Base-by-base conservation (phyloP, 2,113 vertebrate species). In the Danio rerio region DNA sequence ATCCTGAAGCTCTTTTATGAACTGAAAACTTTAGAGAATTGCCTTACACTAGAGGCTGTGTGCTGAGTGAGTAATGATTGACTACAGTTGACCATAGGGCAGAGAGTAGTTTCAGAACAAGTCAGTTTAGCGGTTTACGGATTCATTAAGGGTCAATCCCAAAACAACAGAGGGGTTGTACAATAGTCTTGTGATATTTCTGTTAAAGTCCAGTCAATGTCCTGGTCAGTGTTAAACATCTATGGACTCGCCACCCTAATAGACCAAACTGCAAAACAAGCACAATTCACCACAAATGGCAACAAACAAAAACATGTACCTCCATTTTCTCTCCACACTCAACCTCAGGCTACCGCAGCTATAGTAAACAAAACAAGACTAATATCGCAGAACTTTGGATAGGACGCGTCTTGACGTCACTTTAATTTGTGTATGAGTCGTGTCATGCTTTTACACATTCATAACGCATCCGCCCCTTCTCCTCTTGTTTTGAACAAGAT, bases 1-100 rank as follows among this genome's bases (percentile, higher is more conserved):
- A 50, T 59, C 4, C 43, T 53, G 20, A 77, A 65, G 20, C 61
- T 16, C n/a, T 12, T 78, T 78, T 18, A 52, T 6, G 15, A 78
- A 13, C 45, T 12, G 53, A 62, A 76, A 47, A 58, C 72, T 49
- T 77, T 62, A 20, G 18, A 83, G 83, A 87, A 74, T 84, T 81
- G 62, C 85, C 75, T 58, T 55, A 77, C 59, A 84, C 72, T 77
- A 50, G 78, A 88, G 72, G 61, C 85, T 85, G 90, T 92, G 89
- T 91, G 89, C 83, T 73, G 16, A 89, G 49, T 80, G 91, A 89
- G 75, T 94, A 94, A 94, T 94, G 63, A 94, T 94, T 94, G 83
- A 93, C 91, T 86, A 68, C 10, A 81, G 72, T 43, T 78, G 85
- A 86, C 59, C 85, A 89, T 68, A 85, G 83, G 71, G 66, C 78